These are phyloP conservation scores for Apocheima hispidaria DNA, from an alignment of 2,888 invertebrate genomes.

Conservation along the genomic window DNA sequence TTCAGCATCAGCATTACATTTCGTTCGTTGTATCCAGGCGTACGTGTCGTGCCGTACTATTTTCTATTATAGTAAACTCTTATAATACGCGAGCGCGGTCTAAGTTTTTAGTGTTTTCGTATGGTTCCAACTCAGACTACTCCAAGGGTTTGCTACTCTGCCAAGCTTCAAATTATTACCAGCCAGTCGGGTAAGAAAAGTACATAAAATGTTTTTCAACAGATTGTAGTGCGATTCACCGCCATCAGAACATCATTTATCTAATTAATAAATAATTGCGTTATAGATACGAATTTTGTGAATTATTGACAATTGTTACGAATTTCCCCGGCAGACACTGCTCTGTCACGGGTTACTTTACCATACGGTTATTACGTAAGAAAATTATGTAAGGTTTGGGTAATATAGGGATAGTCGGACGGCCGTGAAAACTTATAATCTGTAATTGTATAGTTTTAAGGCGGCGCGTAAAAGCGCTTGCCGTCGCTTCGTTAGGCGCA, in stretches of 20 bases:
- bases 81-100: too few species aligned
- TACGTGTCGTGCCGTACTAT: too few species aligned
- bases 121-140: too few species aligned
- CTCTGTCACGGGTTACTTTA: slow-evolving; percentile 47
- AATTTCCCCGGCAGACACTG: slow-evolving; percentile 46
- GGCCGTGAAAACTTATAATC: slow-evolving; percentile 35
- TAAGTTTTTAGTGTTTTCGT: too few species aligned
- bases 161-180: not conserved
- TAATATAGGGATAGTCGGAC: slow-evolving; percentile 50
- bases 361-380: slow-evolving; percentile 76
- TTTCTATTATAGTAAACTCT: too few species aligned
- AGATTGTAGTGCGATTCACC: not conserved
- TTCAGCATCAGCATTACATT: too few species aligned
- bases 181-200: not conserved
- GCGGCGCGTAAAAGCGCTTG: slow-evolving; percentile 13
- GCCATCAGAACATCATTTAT: not conserved
- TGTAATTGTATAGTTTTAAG: not conserved
- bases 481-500: not conserved
- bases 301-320: slow-evolving; percentile 47
- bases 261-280: not conserved
- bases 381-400: slow-evolving; percentile 63
- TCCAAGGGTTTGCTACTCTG: too few species aligned
- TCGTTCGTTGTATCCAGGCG: too few species aligned
- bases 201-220: not conserved
- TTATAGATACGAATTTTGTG: slow-evolving; percentile 26